Evolutionary conservation across 2,113 vertebrate genomes (phyloP).

Genomic region (Todiramphus chloris): DNA sequence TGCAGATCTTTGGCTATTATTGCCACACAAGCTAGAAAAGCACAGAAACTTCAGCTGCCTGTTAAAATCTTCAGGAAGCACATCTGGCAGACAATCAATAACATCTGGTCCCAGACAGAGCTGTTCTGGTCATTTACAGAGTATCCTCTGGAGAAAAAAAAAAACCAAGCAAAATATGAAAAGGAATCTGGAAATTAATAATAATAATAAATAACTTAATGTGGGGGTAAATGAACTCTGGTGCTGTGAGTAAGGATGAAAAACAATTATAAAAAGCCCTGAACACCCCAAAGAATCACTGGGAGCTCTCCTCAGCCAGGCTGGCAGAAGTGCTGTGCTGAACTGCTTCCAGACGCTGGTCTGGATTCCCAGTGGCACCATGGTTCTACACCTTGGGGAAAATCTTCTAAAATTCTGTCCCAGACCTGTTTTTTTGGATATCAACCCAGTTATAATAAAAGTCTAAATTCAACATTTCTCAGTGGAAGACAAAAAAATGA

Average conservation of each 20-base stretch:
- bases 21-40: not conserved
- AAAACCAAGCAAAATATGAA: not conserved
- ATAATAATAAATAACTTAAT: too few species aligned
- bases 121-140: not conserved
- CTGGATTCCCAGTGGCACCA: not conserved
- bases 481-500: not conserved
- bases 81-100: not conserved
- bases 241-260: not conserved
- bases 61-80: not conserved
- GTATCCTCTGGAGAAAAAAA: not conserved
- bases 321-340: not conserved
- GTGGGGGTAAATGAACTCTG: not conserved
- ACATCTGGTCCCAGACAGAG: not conserved
- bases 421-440: not conserved
- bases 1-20: not conserved
- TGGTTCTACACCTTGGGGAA: not conserved
- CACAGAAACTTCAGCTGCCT: not conserved
- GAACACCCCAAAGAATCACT: not conserved
- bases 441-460: not conserved
- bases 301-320: not conserved
- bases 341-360: not conserved
- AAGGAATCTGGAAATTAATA: not conserved
- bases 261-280: not conserved
- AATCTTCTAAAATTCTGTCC: not conserved
- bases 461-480: not conserved